phyloP scores from a whole-genome alignment of 2,888 invertebrate species.

The Rhingia rostrata region DNA sequence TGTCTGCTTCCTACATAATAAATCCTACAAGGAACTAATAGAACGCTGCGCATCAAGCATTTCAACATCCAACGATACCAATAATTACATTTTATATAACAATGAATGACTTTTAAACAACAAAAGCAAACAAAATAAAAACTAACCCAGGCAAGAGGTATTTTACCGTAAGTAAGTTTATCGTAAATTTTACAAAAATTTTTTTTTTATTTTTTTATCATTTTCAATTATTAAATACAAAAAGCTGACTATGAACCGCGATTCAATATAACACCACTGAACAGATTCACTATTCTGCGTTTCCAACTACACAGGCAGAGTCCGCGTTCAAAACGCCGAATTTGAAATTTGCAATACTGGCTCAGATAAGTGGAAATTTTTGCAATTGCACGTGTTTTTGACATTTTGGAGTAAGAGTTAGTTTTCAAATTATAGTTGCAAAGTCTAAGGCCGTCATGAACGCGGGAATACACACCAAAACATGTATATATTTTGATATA shows the following conservation, averaged over 20 bases:
- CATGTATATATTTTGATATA: constrained; percentile 17
- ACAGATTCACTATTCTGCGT: constrained; percentile 24
- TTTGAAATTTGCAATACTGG: too few species aligned
- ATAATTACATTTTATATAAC: background rate
- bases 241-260: background rate
- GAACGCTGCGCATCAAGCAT: constrained; percentile 78
- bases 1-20: constrained; percentile 87
- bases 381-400: too few species aligned
- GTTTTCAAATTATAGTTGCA: too few species aligned
- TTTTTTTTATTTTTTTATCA: constrained; percentile 16
- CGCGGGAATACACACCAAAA: constrained; percentile 16
- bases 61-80: constrained; percentile 57
- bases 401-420: too few species aligned
- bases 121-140: too few species aligned
- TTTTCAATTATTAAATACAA: constrained; percentile 32
- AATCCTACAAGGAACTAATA: constrained; percentile 81
- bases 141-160: constrained; percentile 11
- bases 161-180: constrained; percentile 20
- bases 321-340: too few species aligned
- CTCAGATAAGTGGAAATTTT: too few species aligned
- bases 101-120: too few species aligned
- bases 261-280: constrained; percentile 7
- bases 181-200: constrained; percentile 15
- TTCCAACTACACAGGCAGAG: background rate
- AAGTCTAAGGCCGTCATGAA: too few species aligned